A percentile compares a stretch with the other conserved stretches of the same genome.
Evolutionary conservation across 2,888 invertebrate genomes (phyloP).

Genomic region (Acleris cristana): DNA sequence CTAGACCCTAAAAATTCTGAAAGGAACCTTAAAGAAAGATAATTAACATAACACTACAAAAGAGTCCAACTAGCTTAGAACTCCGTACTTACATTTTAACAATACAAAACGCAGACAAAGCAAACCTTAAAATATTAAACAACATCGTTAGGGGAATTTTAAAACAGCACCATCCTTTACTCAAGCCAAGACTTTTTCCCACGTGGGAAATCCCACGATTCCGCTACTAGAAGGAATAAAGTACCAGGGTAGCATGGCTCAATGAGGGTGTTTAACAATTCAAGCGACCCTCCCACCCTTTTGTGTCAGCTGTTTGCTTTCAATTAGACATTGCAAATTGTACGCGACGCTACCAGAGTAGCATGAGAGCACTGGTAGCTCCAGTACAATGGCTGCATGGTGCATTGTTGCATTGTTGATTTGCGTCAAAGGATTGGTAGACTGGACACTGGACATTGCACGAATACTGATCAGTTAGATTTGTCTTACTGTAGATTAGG

Average conservation of each 20-base stretch:
- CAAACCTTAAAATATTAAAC: conserved; percentile 22
- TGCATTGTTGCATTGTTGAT: conserved; percentile 22
- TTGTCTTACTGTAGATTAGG: too few relatives aligned
- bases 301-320: conserved; percentile 35
- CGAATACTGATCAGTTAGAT: too few relatives aligned
- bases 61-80: too few relatives aligned
- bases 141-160: conserved; percentile 37
- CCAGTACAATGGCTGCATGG: conserved; percentile 18
- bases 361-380: conserved; percentile 16
- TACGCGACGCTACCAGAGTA: conserved; percentile 12
- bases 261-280: conserved; percentile 33
- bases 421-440: neutral
- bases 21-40: too few relatives aligned
- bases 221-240: conserved; percentile 27
- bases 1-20: too few relatives aligned
- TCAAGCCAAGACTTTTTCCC: conserved; percentile 29
- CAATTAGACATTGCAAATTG: conserved; percentile 36
- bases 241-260: conserved; percentile 33
- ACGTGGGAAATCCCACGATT: conserved; percentile 36
- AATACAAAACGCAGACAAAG: too few relatives aligned
- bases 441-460: too few relatives aligned
- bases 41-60: too few relatives aligned
- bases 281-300: conserved; percentile 29
- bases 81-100: too few relatives aligned
- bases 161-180: conserved; percentile 35